Base-by-base conservation (phyloP, 2,797 vertebrate genomes). In the Manis crassicaudata region DNA sequence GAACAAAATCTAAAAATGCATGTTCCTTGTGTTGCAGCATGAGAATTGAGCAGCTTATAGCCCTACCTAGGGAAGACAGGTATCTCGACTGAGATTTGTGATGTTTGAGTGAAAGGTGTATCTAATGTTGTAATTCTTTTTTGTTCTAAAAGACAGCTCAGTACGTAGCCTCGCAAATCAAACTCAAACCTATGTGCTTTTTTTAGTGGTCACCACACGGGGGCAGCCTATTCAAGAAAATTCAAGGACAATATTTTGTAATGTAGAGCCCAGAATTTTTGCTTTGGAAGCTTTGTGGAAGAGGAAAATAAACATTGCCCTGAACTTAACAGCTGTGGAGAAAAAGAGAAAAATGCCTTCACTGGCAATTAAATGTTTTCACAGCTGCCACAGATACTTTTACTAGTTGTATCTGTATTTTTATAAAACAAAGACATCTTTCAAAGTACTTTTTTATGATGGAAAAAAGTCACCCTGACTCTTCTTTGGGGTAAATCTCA, bases 191-290 rank as follows among this genome's bases (percentile, higher is more conserved):
- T 27, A 0, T 50, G 35, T 70, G n/a, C 50, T 6, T 40, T 97
- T 93, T 85, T 2, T 27, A 90, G 46, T 14, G 6, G 2, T 0
- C n/a, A 35, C 98, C 98, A 93, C 98, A 60, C 14, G 98, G 96
- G 98, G 98, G 98, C 98, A 98, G 97, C 90, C 98, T 40, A 95
- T 35, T 94, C 98, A 96, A 98, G 93, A 94, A 73, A 12, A 84
- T 98, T 88, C 18, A 40, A 3, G 10, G 43, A 18, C 20, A 1
- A 0, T 14, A 12, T 2, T 58, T 52, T 83, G 11, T 32, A 7
- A 5, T 46, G 32, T 1, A 56, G 52, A 88, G 67, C 29, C 32
- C 65, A 7, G 3, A 8, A 68, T 82, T 94, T 79, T 7, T 72
- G 11, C 65, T 88, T 96, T 63, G 67, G 67, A 32, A 65, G 3